Evolutionary conservation across 2,113 vertebrate species (phyloP), one percentile per base, ranked within the genome.

Genomic region (Mormyrus lacerda): DNA sequence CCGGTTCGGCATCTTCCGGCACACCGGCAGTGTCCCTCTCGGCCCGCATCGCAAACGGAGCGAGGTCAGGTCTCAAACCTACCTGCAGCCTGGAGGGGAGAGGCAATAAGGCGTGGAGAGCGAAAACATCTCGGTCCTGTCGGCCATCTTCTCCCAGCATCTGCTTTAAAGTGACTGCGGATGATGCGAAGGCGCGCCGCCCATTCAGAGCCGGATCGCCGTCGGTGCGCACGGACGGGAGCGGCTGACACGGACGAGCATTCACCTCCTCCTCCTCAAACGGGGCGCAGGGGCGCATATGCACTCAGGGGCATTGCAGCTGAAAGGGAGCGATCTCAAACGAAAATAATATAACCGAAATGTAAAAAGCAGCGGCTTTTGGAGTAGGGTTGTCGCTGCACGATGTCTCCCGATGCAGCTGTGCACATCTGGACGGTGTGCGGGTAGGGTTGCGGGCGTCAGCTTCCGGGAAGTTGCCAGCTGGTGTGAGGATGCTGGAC

Each of bases 41-140:
- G 27, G 27, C 73, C 31, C 35, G 13, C 27, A 35, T 19, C 31
- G 27, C 73, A 3, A 27, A 31, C 11, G 27, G 24, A 79, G 13
- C 15, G 10, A 79, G 11, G 10, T 39, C 73, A 31, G 7, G 42
- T 42, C n/a, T 7, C 7, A 9, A 31, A 35, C 45, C 95, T 94
- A 96, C 95, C 95, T 96, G 95, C 95, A 95, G 88, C 94, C 93
- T 0, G 95, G 95, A 85, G 95, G 95, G 89, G 95, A 95, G 90
- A 96, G 95, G 92, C 95, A 95, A 91, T 95, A 95, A 88, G 95
- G 95, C 94, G 95, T 95, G 93, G 95, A 95, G 73, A 96, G 95
- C 65, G 95, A 94, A 92, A 96, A 96, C 94, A 95, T 95, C 93
- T 95, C 95, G 91, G 95, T 94, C 88, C 95, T 95, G 92, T 96